Base-by-base conservation (phyloP, 2,113 vertebrate genomes). In the Tauraco erythrolophus region DNA sequence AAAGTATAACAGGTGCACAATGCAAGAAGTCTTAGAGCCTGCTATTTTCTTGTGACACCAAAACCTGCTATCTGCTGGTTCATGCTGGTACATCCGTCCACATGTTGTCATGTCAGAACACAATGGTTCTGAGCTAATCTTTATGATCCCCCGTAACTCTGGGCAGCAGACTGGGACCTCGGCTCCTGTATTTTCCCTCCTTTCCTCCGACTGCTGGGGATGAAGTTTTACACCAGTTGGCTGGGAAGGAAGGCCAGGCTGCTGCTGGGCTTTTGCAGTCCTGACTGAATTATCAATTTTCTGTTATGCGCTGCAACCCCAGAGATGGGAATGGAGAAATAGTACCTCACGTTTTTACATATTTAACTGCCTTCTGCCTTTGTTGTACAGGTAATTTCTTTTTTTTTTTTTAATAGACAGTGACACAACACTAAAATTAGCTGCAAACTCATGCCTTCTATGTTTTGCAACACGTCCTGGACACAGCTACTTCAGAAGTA, bases 61-160 rank as follows among this genome's bases (percentile, higher is more conserved):
- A 64, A 62, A 81, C 21, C 58, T 35, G 4, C 10, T 23, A 1
- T 31, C 21, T 39, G 5, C 27, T 45, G n/a, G 35, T 22, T 53
- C 24, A 6, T 7, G 24, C 62, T 45, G 33, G n/a, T 10, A 28
- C 21, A 35, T 58, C 56, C 30, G 12, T 39, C 24, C 33, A 12
- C 0, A 0, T 27, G n/a, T 30, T 11, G 2, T n/a, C 24, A 6
- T 4, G 14, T 15, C 48, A 10, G 8, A 25, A 4, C 1, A 1
- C 25, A 11, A 43, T 13, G 11, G 41, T 48, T 50, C 31, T 12
- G 37, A 46, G 21, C 13, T 43, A 27, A 37, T 16, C 7, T 43
- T 64, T 70, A 19, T 5, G 9, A 70, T 30, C 9, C 19, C 25
- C 12, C 25, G 10, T 24, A 61, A 33, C 50, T 53, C 27, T 2